Conservation (phyloP, 2,888 invertebrate genomes). For the Melanargia galathea region DNA sequence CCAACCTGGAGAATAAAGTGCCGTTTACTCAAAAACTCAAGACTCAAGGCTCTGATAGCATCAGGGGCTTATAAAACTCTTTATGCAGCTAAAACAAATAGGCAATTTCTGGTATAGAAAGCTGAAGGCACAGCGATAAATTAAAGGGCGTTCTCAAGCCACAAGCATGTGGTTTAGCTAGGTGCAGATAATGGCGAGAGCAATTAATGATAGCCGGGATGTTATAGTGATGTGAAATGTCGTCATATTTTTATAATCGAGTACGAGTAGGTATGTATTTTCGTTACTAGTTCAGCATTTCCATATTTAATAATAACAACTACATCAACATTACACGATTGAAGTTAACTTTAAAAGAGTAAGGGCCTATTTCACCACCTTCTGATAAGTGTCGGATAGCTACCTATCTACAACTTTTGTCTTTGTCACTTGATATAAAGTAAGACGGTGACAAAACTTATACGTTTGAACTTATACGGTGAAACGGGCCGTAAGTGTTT, state of each 20-base stretch:
- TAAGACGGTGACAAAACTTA: too few species aligned
- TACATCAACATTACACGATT: too few species aligned
- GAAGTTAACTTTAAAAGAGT: too few species aligned
- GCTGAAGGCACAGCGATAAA: slow-evolving; percentile 45
- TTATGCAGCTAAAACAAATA: slow-evolving; percentile 42
- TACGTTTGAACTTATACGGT: too few species aligned
- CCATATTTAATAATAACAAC: too few species aligned
- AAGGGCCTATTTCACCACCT: too few species aligned
- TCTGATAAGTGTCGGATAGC: too few species aligned
- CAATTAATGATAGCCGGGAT: slow-evolving; percentile 59
- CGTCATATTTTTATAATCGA: background rate
- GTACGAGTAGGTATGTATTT: too few species aligned
- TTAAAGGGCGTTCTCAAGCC: slow-evolving; percentile 57
- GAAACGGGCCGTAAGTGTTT: too few species aligned
- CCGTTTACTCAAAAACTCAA: background rate
- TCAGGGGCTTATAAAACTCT: slow-evolving; percentile 25
- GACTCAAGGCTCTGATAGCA: slow-evolving; percentile 4
- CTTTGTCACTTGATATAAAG: too few species aligned
- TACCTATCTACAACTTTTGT: too few species aligned
- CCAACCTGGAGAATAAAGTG: background rate
- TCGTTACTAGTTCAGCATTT: too few species aligned
- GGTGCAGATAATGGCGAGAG: slow-evolving; percentile 49
- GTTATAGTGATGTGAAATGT: slow-evolving; percentile 15
- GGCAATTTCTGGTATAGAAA: slow-evolving; percentile 40
- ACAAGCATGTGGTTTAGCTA: slow-evolving; percentile 53